A percentile compares a stretch with the other conserved stretches of the same genome.
These are phyloP conservation scores for Drosophila paranaensis DNA, from an alignment of 2,888 invertebrate species.

Conservation along the genomic window DNA sequence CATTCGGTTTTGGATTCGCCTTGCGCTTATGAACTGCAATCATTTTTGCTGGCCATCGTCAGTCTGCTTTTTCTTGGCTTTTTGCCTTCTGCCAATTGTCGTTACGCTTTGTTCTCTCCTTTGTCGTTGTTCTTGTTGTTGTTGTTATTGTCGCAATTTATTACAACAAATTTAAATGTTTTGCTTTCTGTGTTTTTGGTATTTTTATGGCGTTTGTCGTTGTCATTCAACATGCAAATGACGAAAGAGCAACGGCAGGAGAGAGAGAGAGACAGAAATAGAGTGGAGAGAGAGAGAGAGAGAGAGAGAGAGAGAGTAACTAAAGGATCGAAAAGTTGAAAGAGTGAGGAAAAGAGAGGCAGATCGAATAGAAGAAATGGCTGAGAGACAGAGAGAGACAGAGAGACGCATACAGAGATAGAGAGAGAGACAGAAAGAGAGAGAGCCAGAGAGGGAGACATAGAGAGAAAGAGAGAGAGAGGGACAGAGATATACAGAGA, in stretches of 20 bases:
- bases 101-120: slow-evolving; percentile 58
- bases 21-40: slow-evolving; percentile 71
- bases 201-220: slow-evolving; percentile 69
- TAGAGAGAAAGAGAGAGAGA: background rate
- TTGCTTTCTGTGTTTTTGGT: slow-evolving; percentile 53
- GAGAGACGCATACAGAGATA: background rate
- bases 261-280: background rate
- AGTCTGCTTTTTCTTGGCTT: slow-evolving; percentile 6
- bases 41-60: slow-evolving; percentile 57
- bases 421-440: background rate
- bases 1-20: slow-evolving; percentile 34
- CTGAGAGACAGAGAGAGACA: no score
- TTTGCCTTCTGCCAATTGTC: slow-evolving; percentile 43
- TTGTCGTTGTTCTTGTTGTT: slow-evolving; percentile 32
- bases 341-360: no score
- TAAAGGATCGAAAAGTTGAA: background rate
- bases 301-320: background rate
- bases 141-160: slow-evolving; percentile 68
- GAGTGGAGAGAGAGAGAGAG: no score
- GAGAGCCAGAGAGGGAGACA: background rate
- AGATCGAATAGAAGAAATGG: no score
- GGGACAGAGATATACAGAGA: accelerated
- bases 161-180: slow-evolving; percentile 81
- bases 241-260: background rate
- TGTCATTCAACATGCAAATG: slow-evolving; percentile 51